Evolutionary conservation across 2,888 invertebrate genomes (phyloP).

Genomic region (Caenorhabditis zanzibari): DNA sequence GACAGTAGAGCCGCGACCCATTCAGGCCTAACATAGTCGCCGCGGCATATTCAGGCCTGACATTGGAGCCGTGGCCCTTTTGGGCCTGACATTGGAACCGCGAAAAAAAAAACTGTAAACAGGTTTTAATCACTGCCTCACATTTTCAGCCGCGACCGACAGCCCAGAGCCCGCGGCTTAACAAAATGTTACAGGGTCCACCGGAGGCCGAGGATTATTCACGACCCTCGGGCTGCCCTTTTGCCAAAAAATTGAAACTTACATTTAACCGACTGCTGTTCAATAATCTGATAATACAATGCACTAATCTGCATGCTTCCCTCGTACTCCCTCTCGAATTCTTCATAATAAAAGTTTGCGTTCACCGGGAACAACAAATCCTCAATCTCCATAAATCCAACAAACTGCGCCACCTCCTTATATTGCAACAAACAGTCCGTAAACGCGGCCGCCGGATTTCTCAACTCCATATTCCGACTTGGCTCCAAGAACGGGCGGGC

Average conservation of each 20-base stretch:
- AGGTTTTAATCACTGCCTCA: no score
- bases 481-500: slow-evolving; percentile 42
- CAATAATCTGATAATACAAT: slow-evolving; percentile 50
- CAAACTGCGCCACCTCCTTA: slow-evolving; percentile 55
- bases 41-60: no score
- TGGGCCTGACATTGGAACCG: no score
- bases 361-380: slow-evolving; percentile 58
- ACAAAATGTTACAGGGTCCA: no score
- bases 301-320: slow-evolving; percentile 50
- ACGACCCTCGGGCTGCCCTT: no score
- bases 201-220: no score
- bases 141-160: no score
- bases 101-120: no score
- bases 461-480: slow-evolving; percentile 31
- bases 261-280: slow-evolving; percentile 51
- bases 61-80: no score
- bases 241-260: background rate
- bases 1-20: no score
- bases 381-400: slow-evolving; percentile 56
- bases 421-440: slow-evolving; percentile 55
- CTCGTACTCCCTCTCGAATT: slow-evolving; percentile 55
- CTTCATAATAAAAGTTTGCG: slow-evolving; percentile 51
- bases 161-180: no score
- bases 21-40: no score
- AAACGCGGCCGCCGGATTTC: slow-evolving; percentile 52